A percentile compares a stretch with the other conserved stretches of the same genome.
phyloP scores from a whole-genome alignment of 1,140 invertebrate genomes.

The Drosophila lowei region DNA sequence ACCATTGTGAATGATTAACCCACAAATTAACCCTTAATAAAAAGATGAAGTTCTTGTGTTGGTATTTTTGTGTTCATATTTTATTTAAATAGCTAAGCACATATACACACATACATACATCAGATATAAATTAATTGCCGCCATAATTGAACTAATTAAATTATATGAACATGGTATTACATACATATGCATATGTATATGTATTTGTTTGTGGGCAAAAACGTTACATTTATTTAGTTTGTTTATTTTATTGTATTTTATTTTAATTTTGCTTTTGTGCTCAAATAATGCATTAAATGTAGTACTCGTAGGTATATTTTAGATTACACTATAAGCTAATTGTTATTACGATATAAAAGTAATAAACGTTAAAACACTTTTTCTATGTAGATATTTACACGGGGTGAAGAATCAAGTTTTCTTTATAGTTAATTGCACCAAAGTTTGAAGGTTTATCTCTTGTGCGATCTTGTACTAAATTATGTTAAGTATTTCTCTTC shows the following conservation, averaged over 20 bases:
- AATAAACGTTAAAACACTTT: conserved; percentile 70
- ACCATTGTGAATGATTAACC: conserved; percentile 34
- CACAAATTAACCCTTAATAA: conserved; percentile 19
- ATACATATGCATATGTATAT: neutral
- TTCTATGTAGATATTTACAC: conserved; percentile 56
- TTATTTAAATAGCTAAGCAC: conserved; percentile 72
- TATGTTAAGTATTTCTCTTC: conserved; percentile 32
- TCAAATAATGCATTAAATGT: conserved; percentile 46
- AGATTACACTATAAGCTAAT: conserved; percentile 64
- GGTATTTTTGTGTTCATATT: conserved; percentile 42
- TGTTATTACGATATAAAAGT: conserved; percentile 73
- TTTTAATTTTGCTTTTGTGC: conserved; percentile 55
- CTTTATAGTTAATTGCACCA: conserved; percentile 29
- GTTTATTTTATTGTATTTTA: conserved; percentile 7
- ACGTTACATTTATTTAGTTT: conserved; percentile 38
- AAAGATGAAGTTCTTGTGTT: conserved; percentile 8
- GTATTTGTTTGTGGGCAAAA: conserved; percentile 48
- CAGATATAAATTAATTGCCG: conserved; percentile 69
- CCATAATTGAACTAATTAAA: conserved; percentile 70
- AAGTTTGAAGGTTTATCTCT: no score
- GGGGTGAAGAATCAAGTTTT: conserved; percentile 44
- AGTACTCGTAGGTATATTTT: conserved; percentile 29
- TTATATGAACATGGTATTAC: conserved; percentile 44
- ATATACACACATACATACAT: conserved; percentile 51
- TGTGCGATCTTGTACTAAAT: conserved; percentile 29